Conservation (phyloP, 2,113 vertebrate genomes). For the Cynoglossus semilaevis region DNA sequence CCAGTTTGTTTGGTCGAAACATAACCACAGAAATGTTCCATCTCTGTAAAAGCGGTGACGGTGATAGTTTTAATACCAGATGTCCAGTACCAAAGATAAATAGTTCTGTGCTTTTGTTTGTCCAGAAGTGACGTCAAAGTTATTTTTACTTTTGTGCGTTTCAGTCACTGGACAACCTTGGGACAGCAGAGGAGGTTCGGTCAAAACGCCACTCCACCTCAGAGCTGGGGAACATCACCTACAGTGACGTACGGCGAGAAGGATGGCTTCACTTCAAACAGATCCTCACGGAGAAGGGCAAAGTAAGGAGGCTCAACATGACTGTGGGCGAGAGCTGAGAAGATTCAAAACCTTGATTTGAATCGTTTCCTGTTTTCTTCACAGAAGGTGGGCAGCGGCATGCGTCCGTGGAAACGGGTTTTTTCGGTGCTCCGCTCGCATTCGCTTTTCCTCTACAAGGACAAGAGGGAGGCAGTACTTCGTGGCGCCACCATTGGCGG, state of each 20-base stretch:
- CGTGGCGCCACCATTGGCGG: conserved; percentile 72
- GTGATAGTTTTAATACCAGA: no score
- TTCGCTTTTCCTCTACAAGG: conserved; percentile 93
- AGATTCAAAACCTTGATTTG: background rate
- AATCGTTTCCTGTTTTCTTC: background rate
- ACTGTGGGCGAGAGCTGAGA: background rate
- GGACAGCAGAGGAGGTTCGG: conserved; percentile 83
- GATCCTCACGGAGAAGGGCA: conserved; percentile 96
- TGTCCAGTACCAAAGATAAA: background rate
- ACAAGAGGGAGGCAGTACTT: conserved; percentile 89
- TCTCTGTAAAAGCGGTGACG: no score
- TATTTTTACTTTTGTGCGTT: conserved; percentile 2
- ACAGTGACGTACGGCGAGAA: conserved; percentile 87
- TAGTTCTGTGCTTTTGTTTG: background rate
- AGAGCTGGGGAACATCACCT: conserved; percentile 87
- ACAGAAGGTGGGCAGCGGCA: conserved; percentile 91
- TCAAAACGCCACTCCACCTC: conserved; percentile 94
- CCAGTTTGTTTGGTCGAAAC: no score
- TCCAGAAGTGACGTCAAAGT: background rate
- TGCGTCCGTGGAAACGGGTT: conserved; percentile 94
- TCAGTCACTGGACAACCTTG: conserved; percentile 90
- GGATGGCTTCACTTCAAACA: conserved; percentile 97
- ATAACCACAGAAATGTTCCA: no score
- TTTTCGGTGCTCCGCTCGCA: conserved; percentile 88
- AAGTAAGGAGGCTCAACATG: conserved; percentile 72